Evolutionary conservation across 2,797 vertebrate species (phyloP), one percentile per base, ranked within the genome.

Genomic region (Fundulus diaphanus): DNA sequence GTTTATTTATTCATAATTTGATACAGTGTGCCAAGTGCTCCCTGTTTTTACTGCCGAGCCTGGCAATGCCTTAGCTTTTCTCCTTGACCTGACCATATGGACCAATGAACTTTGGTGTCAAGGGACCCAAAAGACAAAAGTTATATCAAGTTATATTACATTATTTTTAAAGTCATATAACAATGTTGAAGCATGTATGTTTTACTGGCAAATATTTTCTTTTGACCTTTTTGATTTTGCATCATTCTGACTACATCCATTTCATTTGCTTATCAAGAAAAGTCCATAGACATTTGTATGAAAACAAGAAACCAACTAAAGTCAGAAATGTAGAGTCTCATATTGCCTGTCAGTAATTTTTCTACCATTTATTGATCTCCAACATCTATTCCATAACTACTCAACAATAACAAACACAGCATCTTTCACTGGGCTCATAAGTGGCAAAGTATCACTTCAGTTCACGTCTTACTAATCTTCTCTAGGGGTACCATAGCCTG

Each of bases 1-100:
- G 65, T 51, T 93, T 92, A 93, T 91, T 93, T 94, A 93, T 94
- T 94, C 89, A 93, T 92, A 87, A 84, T 92, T 86, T 91, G 61
- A 87, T 72, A 78, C 76, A 54, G 44, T 51, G 54, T 81, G 90
- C 92, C 91, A 92, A 87, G 78, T 79, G 85, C 79, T 86, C 73
- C 88, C 83, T 85, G 76, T 86, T 87, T 87, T 77, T 63, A 68
- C 56, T 84, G 84, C 84, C 80, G 74, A 83, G 73, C 56, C 77
- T 82, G 80, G 80, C 76, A 44, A 66, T 79, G 79, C 72, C 65
- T 80, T 72, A 27, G 74, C 87, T 81, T 81, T 79, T 83, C 84
- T 88, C 85, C 86, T 87, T 87, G 85, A 92, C 82, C 76, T 6
- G 49, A 85, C 68, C 90, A 87, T 83, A 89, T 89, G 84, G 77